phyloP scores from a whole-genome alignment of 2,113 vertebrate species.

The Lampris megalopsis region DNA sequence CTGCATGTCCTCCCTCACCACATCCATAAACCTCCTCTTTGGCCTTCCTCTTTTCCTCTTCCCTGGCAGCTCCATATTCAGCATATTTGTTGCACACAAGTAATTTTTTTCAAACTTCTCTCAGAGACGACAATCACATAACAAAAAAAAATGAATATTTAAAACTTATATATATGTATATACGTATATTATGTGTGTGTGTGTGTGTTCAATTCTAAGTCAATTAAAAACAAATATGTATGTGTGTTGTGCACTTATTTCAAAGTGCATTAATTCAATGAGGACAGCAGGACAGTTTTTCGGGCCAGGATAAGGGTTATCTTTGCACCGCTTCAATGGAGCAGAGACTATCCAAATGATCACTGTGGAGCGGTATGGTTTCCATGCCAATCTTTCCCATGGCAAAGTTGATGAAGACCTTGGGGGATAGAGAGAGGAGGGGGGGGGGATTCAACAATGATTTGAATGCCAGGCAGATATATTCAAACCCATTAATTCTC shows the following conservation, averaged over 20 bases:
- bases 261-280: background rate
- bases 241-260: slow-evolving; percentile 15
- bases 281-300: background rate
- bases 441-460: slow-evolving; percentile 25
- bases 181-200: no score
- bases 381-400: slow-evolving; percentile 82
- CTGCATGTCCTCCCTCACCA: no score
- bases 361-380: slow-evolving; percentile 31
- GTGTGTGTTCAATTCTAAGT: background rate
- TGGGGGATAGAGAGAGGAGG: slow-evolving; percentile 2
- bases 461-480: slow-evolving; percentile 23
- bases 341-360: slow-evolving; percentile 48
- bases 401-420: slow-evolving; percentile 98
- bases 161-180: background rate
- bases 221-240: background rate
- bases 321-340: slow-evolving; percentile 43
- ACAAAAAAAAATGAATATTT: background rate
- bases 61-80: no score
- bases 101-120: no score
- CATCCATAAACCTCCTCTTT: no score
- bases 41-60: no score
- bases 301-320: slow-evolving; percentile 29
- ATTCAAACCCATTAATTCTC: slow-evolving; percentile 12
- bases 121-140: background rate
- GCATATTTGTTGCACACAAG: no score